Percentiles rank a stretch among this genome's conserved stretches.
These are phyloP conservation scores for Apis mellifera DNA, from an alignment of 1,140 invertebrate genomes.

Conservation along the genomic window Amel_HAv3.1 CM009940.2:4531001-4531500, in stretches of 20 bases:
- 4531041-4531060: too few species aligned
- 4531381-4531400: neutral
- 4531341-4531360: neutral
- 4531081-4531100: too few species aligned
- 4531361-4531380: neutral
- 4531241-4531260: too few species aligned
- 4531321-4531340: neutral
- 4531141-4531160: too few species aligned
- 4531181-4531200: too few species aligned
- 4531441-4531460: neutral
- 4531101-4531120: too few species aligned
- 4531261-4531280: neutral
- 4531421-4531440: neutral
- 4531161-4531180: too few species aligned
- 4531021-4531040: too few species aligned
- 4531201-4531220: neutral
- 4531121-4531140: too few species aligned
- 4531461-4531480: neutral
- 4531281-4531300: neutral
- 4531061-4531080: too few species aligned
- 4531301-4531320: neutral
- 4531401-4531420: neutral
- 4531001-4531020: too few species aligned
- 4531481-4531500: slow-evolving; percentile 30
- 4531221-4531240: neutral